Conservation (phyloP, 2,888 invertebrate species). For the Zelleria hepariella region DNA sequence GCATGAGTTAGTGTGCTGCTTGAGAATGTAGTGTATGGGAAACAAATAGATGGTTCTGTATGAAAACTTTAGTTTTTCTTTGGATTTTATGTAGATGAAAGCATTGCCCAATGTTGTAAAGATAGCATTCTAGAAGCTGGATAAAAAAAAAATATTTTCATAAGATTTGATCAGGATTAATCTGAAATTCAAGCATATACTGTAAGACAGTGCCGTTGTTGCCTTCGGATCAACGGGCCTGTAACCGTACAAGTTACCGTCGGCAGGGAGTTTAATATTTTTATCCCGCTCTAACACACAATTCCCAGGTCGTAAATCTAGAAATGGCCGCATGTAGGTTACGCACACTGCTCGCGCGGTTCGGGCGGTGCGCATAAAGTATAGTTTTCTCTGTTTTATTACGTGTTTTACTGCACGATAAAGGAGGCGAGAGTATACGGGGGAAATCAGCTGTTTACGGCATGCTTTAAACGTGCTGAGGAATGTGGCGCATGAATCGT, state of each 20-base stretch:
- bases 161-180: not conserved
- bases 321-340: slow-evolving; percentile 74
- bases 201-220: slow-evolving; percentile 39
- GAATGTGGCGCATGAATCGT: slow-evolving; percentile 69
- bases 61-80: not conserved
- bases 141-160: not conserved
- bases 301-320: slow-evolving; percentile 74
- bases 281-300: slow-evolving; percentile 70
- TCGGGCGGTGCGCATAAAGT: slow-evolving; percentile 65
- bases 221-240: slow-evolving; percentile 52
- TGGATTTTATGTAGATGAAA: not conserved
- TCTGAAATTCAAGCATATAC: slow-evolving; percentile 38
- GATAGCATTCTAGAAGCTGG: not conserved
- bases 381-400: slow-evolving; percentile 72
- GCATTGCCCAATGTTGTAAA: no score
- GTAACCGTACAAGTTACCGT: slow-evolving; percentile 50
- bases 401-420: slow-evolving; percentile 62
- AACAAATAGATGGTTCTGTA: slow-evolving; percentile 29
- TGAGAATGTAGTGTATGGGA: slow-evolving; percentile 17
- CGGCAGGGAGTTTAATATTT: slow-evolving; percentile 64
- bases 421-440: slow-evolving; percentile 66
- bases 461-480: slow-evolving; percentile 70
- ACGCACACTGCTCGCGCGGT: slow-evolving; percentile 69
- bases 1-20: slow-evolving; percentile 66
- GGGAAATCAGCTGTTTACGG: slow-evolving; percentile 71